Conservation (phyloP, 2,113 vertebrate species). For the Perca flavescens region DNA sequence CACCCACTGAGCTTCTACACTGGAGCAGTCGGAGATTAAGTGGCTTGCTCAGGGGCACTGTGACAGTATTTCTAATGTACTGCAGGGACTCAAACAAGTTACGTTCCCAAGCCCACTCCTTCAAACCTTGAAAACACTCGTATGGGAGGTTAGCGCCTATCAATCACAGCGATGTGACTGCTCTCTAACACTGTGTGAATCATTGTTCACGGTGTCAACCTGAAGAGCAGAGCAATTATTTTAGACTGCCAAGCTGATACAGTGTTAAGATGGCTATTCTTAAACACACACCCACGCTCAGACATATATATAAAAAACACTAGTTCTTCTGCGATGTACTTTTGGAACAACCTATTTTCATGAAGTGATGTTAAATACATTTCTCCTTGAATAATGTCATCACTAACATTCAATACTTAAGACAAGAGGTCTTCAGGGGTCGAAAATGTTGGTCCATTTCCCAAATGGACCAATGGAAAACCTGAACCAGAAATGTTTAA, state of each 20-base stretch:
- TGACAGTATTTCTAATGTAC: conserved; percentile 10
- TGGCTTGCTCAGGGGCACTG: conserved; percentile 20
- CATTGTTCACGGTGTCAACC: conserved; percentile 15
- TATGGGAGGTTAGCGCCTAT: neutral
- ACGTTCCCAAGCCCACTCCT: neutral
- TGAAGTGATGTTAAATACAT: neutral
- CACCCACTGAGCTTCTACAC: neutral
- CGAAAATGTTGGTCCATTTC: neutral
- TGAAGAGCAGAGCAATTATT: conserved; percentile 10
- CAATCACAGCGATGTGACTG: conserved; percentile 14
- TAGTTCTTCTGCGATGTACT: neutral
- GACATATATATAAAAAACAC: neutral
- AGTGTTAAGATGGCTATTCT: conserved; percentile 16
- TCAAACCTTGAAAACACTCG: conserved; percentile 21
- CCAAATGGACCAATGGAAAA: neutral
- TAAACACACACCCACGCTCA: conserved; percentile 14
- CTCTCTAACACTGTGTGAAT: conserved; percentile 17
- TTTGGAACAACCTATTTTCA: neutral
- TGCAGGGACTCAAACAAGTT: neutral
- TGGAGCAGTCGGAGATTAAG: neutral
- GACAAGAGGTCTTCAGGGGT: neutral
- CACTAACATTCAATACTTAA: neutral
- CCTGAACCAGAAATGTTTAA: neutral
- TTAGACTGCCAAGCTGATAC: conserved; percentile 11
- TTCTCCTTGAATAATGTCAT: neutral